Evolutionary conservation across 1,140 invertebrate genomes (phyloP).

Genomic region (Drosophila kanapiae): DNA sequence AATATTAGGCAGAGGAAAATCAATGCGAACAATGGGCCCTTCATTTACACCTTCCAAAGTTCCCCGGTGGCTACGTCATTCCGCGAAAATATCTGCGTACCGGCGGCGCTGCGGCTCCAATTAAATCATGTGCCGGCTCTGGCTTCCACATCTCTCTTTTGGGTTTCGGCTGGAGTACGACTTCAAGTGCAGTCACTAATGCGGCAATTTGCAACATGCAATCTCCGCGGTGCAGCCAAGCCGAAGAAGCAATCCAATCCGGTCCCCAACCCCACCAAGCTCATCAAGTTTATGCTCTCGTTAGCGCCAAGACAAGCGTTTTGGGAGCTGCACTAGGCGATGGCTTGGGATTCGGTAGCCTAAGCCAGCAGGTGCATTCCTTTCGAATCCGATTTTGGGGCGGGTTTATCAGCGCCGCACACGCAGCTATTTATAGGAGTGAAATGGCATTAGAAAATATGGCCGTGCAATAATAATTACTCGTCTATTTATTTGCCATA

Average conservation of each 20-base stretch:
- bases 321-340: slow-evolving; percentile 6
- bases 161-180: slow-evolving; percentile 28
- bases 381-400: slow-evolving; percentile 24
- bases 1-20: slow-evolving; percentile 66
- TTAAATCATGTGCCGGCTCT: slow-evolving; percentile 21
- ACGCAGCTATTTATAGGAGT: slow-evolving; percentile 65
- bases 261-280: slow-evolving; percentile 7
- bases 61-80: slow-evolving; percentile 33
- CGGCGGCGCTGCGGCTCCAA: slow-evolving; percentile 17
- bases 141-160: slow-evolving; percentile 19
- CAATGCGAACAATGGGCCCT: slow-evolving; percentile 54
- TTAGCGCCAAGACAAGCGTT: slow-evolving; percentile 73
- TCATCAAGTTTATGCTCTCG: slow-evolving; percentile 76
- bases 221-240: slow-evolving; percentile 34
- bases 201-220: slow-evolving; percentile 76
- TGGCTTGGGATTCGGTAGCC: slow-evolving; percentile 3
- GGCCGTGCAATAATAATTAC: slow-evolving; percentile 70
- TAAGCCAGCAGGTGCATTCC: slow-evolving; percentile 28
- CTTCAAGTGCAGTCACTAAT: slow-evolving; percentile 64
- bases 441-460: slow-evolving; percentile 70
- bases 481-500: slow-evolving; percentile 60
- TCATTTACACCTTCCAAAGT: slow-evolving; percentile 34
- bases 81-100: slow-evolving; percentile 48
- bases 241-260: slow-evolving; percentile 35
- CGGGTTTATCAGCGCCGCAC: slow-evolving; percentile 50